These are phyloP conservation scores for Mungos mungo DNA, from an alignment of 2,113 vertebrate genomes.

Conservation along the genomic window DNA sequence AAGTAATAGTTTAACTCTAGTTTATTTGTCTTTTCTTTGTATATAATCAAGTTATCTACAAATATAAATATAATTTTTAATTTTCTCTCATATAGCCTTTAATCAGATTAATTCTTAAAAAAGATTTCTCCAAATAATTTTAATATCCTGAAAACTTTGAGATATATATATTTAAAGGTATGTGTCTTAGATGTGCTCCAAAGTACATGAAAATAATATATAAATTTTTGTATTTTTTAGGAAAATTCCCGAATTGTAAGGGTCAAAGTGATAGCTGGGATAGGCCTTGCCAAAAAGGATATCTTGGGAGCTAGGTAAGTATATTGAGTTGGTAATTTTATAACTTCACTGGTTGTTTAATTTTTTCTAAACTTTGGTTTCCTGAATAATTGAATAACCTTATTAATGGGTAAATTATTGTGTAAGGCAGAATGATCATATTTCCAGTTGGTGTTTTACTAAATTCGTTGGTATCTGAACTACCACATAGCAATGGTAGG, in stretches of 20 bases:
- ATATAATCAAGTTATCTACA: neutral
- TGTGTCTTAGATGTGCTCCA: neutral
- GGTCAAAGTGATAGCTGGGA: conserved; percentile 94
- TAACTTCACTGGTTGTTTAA: neutral
- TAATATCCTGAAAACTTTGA: neutral
- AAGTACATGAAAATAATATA: conserved; percentile 41
- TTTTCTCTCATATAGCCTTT: conserved; percentile 33
- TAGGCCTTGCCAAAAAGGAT: conserved; percentile 97
- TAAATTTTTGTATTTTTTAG: conserved; percentile 84
- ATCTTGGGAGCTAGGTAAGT: conserved; percentile 96
- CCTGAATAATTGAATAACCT: conserved; percentile 25
- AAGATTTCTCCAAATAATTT: conserved; percentile 3
- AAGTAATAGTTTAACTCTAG: neutral
- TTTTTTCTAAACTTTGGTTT: conserved; percentile 23
- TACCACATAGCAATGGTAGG: neutral
- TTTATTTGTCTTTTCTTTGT: conserved; percentile 29
- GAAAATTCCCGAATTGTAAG: conserved; percentile 90
- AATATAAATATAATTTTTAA: neutral
- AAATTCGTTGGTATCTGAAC: conserved; percentile 1
- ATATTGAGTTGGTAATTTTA: conserved; percentile 24
- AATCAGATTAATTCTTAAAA: conserved; percentile 15
- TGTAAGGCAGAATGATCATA: neutral
- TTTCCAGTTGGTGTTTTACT: neutral
- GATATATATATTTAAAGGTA: neutral
- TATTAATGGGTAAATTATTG: conserved; percentile 16